Evolutionary conservation across 1,140 invertebrate genomes (phyloP).

Genomic region (Calosoma granatense): DNA sequence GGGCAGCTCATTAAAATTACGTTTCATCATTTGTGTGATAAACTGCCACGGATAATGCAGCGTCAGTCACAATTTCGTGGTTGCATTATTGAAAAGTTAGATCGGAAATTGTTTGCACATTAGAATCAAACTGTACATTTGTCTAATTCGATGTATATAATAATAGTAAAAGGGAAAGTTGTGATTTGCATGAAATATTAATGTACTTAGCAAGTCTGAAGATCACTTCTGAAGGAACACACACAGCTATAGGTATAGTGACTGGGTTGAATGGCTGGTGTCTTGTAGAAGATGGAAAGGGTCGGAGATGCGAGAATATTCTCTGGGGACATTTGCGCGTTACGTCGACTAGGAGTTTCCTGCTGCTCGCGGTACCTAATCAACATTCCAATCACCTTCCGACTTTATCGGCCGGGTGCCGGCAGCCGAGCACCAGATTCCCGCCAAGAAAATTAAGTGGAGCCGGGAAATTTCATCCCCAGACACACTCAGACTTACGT

Average conservation of each 20-base stretch:
- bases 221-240: background rate
- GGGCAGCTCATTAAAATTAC: background rate
- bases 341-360: background rate
- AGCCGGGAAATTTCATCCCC: slow-evolving; percentile 23
- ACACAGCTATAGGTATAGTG: too few relatives aligned
- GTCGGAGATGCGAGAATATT: background rate
- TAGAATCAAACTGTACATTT: too few relatives aligned
- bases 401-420: slow-evolving; percentile 27
- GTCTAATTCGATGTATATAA: too few relatives aligned
- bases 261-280: background rate
- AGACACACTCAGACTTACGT: slow-evolving; percentile 14
- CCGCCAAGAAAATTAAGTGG: slow-evolving; percentile 30
- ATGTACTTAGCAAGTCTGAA: slow-evolving; percentile 23
- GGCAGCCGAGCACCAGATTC: slow-evolving; percentile 24
- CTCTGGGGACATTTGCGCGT: background rate
- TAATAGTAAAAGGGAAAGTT: too few relatives aligned
- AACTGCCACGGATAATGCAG: too few relatives aligned
- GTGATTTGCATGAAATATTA: slow-evolving; percentile 29
- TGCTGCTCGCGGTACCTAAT: slow-evolving; percentile 22
- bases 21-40: too few relatives aligned
- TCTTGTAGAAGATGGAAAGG: background rate
- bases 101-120: too few relatives aligned
- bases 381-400: slow-evolving; percentile 32
- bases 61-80: too few relatives aligned
- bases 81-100: too few relatives aligned